Conservation (phyloP, 2,888 invertebrate genomes). For the Axea sp. region DNA sequence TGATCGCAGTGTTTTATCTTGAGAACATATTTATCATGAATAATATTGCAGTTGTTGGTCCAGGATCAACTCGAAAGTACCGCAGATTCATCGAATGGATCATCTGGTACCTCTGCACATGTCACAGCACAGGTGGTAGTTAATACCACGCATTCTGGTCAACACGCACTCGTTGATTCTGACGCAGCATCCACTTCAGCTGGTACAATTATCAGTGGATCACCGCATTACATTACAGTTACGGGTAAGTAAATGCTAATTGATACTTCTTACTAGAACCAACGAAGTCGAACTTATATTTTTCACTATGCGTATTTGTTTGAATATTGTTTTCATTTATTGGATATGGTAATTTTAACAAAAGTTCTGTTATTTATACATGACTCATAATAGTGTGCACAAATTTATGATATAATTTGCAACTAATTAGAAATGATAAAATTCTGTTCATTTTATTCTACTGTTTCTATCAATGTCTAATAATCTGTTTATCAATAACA, state of each 20-base stretch:
- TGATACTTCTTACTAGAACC: no score
- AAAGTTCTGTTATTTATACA: no score
- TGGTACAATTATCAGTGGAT: slow-evolving; percentile 78
- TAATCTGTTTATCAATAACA: no score
- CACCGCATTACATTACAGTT: slow-evolving; percentile 86
- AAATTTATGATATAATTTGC: no score
- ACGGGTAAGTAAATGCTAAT: slow-evolving; percentile 80
- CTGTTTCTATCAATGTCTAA: no score
- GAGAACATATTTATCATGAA: slow-evolving; percentile 1
- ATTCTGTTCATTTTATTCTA: no score
- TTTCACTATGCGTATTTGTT: no score
- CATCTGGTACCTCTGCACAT: slow-evolving; percentile 79
- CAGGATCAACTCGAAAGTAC: slow-evolving; percentile 81
- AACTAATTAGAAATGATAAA: no score
- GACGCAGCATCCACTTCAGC: slow-evolving; percentile 81
- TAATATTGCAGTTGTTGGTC: slow-evolving; percentile 73
- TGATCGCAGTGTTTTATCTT: not conserved
- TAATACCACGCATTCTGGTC: slow-evolving; percentile 79
- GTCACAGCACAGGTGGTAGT: slow-evolving; percentile 80
- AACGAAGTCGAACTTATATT: no score
- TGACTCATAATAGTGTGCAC: no score
- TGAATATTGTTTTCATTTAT: no score
- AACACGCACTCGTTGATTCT: slow-evolving; percentile 80
- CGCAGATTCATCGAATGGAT: slow-evolving; percentile 82
- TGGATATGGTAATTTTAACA: no score